Evolutionary conservation across 2,888 invertebrate species (phyloP), one percentile per base, ranked within the genome.

Genomic region (Diplolepis rosae): DNA sequence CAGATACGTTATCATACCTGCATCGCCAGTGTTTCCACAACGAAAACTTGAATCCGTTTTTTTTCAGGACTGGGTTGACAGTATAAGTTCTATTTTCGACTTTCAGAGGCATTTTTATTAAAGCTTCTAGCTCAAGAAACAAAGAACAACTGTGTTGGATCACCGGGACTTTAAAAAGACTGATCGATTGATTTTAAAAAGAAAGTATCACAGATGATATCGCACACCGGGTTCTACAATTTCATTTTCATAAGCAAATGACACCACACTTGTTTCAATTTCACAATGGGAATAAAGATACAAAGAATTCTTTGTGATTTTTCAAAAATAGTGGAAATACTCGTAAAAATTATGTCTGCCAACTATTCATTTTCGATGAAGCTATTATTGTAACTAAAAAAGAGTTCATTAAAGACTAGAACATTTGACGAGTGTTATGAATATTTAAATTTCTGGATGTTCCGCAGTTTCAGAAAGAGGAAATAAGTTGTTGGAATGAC

Each of bases 21-120:
- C 87, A 85, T 54, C 88, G 86, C 87, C 87, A 88, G 74, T 88
- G 83, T 75, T 84, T 88, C 88, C 88, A 88, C 28, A 86, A 83
- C 45, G 85, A 81, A 78, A 87, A 88, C 79, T 84, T 87, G 45
- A 87, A 86, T 56, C 82, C 79, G 67, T 78, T 81, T 74, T 85
- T 88, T 76, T 84, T 83, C 72, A 76, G 82, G 39, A 82, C 79
- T 65, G 77, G 74, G 73, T 88, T 88, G 70, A 88, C 88, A 77
- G 85, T 88, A 78, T 88, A 88, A 66, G 85, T 87, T 72, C 87
- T 85, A 74, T 84, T 88, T 72, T 88, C 87, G 74, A 88, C 83
- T 83, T 87, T 88, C 73, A 88, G 78, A 66, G 88, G 88, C 88
- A 88, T 88, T 70, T 83, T 69, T 61, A 56, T 2, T 4, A 54